Evolutionary conservation across 1,140 invertebrate genomes (phyloP).

Genomic region (Cydia fagiglandana): DNA sequence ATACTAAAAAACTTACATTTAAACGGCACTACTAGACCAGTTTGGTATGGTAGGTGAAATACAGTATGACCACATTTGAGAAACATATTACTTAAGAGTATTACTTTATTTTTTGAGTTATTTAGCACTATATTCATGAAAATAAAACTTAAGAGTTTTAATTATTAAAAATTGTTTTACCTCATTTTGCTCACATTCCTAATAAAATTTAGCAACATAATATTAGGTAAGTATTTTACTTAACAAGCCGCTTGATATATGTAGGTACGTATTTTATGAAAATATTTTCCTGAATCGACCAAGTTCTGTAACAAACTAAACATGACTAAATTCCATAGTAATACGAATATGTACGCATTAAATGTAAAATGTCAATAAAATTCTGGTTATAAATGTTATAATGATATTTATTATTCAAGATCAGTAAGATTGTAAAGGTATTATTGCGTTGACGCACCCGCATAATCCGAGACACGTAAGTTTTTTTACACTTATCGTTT

Average conservation of each 20-base stretch:
- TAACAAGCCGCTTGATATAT: not conserved
- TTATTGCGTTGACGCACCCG: conserved; percentile 10
- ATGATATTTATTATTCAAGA: conserved; percentile 38
- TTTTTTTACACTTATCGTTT: not conserved
- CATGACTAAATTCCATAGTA: conserved; percentile 7
- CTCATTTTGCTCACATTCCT: not conserved
- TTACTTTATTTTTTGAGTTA: too few species aligned
- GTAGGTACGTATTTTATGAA: not conserved
- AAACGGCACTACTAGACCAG: too few species aligned
- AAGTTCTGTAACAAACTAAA: not conserved
- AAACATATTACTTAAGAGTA: not conserved
- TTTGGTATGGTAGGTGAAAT: not conserved
- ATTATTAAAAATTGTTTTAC: conserved; percentile 11
- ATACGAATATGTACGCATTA: not conserved
- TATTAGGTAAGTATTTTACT: too few species aligned
- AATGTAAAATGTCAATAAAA: conserved; percentile 20
- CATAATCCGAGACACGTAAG: conserved; percentile 18
- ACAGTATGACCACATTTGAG: too few species aligned
- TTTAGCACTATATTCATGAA: too few species aligned
- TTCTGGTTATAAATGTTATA: conserved; percentile 44
- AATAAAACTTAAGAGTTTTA: too few species aligned
- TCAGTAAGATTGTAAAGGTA: conserved; percentile 37
- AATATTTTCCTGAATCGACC: conserved; percentile 1
- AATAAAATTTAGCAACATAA: not conserved
- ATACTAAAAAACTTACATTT: too few species aligned